These are phyloP conservation scores for Holacanthus passer DNA, from an alignment of 2,113 vertebrate species.

Conservation along the genomic window DNA sequence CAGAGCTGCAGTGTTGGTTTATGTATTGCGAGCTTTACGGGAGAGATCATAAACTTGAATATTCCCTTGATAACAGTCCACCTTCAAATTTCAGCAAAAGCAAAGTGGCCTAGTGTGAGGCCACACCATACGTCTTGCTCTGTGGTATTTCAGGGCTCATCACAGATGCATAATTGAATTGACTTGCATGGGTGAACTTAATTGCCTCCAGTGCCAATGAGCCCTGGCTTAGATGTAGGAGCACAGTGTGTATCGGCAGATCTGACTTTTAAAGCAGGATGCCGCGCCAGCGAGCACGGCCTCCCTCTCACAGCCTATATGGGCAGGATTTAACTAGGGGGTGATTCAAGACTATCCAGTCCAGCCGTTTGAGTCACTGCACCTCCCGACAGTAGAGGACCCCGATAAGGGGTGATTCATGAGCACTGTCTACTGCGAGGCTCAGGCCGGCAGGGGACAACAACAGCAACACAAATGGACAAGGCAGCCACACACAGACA, in stretches of 20 bases:
- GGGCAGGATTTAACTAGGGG: conserved; percentile 47
- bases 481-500: conserved; percentile 25
- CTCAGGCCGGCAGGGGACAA: conserved; percentile 31
- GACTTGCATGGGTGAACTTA: conserved; percentile 84
- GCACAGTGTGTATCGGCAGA: conserved; percentile 67
- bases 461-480: conserved; percentile 16
- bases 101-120: conserved; percentile 13
- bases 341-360: conserved; percentile 63
- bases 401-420: conserved; percentile 74
- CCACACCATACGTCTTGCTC: conserved; percentile 66
- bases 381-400: conserved; percentile 40
- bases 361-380: conserved; percentile 59
- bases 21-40: neutral
- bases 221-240: conserved; percentile 60
- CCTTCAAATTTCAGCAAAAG: neutral
- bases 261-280: conserved; percentile 71
- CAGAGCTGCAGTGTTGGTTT: neutral
- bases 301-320: conserved; percentile 27
- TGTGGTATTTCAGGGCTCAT: conserved; percentile 77
- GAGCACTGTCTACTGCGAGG: conserved; percentile 34
- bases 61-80: neutral
- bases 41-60: neutral
- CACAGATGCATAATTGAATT: conserved; percentile 82
- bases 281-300: conserved; percentile 32
- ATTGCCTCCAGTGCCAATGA: conserved; percentile 79